Percentiles rank a stretch among this genome's conserved stretches.
Evolutionary conservation across 2,888 invertebrate genomes (phyloP).

Genomic region (Caradrina kadenii): DNA sequence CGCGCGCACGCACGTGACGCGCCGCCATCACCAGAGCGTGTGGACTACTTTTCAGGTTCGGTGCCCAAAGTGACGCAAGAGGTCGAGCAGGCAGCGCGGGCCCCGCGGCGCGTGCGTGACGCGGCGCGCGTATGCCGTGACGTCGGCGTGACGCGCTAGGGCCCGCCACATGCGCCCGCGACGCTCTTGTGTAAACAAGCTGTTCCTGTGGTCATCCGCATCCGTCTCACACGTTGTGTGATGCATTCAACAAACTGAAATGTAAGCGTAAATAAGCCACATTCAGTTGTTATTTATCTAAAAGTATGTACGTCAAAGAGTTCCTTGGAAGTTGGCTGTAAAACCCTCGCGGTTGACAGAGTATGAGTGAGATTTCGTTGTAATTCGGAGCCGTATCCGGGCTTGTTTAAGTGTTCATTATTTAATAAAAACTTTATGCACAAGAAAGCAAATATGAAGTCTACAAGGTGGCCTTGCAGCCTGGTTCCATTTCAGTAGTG

Average conservation of each 20-base stretch:
- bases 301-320: slow-evolving; percentile 51
- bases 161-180: slow-evolving; percentile 43
- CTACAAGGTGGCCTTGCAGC: neutral
- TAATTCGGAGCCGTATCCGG: slow-evolving; percentile 25
- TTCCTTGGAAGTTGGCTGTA: slow-evolving; percentile 25
- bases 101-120: slow-evolving; percentile 56
- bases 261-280: slow-evolving; percentile 32
- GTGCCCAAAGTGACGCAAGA: slow-evolving; percentile 38
- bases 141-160: slow-evolving; percentile 53
- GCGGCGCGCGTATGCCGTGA: slow-evolving; percentile 52
- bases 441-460: no score
- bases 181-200: slow-evolving; percentile 26
- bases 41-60: slow-evolving; percentile 2
- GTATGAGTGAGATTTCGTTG: slow-evolving; percentile 6
- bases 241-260: slow-evolving; percentile 48
- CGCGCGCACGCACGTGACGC: slow-evolving; percentile 38
- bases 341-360: neutral
- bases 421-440: no score
- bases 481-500: neutral
- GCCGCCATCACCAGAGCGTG: slow-evolving; percentile 2
- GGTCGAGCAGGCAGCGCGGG: slow-evolving; percentile 3
- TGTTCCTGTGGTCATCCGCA: slow-evolving; percentile 43
- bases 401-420: neutral
- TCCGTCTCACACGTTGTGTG: slow-evolving; percentile 47
- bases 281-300: slow-evolving; percentile 37